phyloP scores from a whole-genome alignment of 2,888 invertebrate species.

The Athalia circularis region DNA sequence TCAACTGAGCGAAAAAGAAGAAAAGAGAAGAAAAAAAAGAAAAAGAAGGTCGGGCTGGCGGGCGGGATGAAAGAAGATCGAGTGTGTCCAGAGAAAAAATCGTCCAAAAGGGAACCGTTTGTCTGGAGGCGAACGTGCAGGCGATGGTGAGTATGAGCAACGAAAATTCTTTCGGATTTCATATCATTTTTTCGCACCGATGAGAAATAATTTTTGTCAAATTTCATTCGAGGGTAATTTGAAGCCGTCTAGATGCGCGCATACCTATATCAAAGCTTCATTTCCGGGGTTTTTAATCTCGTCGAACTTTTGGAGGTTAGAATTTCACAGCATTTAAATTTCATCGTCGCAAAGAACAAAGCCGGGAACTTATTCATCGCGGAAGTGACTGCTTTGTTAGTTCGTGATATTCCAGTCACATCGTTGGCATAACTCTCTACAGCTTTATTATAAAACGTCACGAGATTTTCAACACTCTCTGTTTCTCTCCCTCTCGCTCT shows the following conservation, averaged over 20 bases:
- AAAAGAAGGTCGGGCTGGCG: no score
- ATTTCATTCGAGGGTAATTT: no score
- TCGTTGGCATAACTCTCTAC: conserved; percentile 29
- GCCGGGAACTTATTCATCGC: conserved; percentile 20
- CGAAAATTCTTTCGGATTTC: no score
- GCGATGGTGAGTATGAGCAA: no score
- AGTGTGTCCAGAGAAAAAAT: conserved; percentile 3
- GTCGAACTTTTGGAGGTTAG: conserved; percentile 1
- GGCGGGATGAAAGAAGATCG: no score
- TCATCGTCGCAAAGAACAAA: conserved; percentile 30
- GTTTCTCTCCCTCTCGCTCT: conserved; percentile 12
- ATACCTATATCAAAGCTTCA: no score
- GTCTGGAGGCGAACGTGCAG: not conserved
- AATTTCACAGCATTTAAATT: conserved; percentile 33
- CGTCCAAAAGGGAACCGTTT: conserved; percentile 31
- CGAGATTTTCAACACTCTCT: not conserved
- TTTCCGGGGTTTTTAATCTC: not conserved
- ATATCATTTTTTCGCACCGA: no score
- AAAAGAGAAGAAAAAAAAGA: no score
- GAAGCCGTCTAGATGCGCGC: no score
- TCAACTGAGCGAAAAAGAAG: not conserved
- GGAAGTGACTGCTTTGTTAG: conserved; percentile 33
- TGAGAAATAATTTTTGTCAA: no score
- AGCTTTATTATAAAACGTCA: not conserved
- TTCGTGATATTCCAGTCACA: conserved; percentile 37